These are phyloP conservation scores for Exephanes ischioxanthus DNA, from an alignment of 2,888 invertebrate species.

Conservation along the genomic window DNA sequence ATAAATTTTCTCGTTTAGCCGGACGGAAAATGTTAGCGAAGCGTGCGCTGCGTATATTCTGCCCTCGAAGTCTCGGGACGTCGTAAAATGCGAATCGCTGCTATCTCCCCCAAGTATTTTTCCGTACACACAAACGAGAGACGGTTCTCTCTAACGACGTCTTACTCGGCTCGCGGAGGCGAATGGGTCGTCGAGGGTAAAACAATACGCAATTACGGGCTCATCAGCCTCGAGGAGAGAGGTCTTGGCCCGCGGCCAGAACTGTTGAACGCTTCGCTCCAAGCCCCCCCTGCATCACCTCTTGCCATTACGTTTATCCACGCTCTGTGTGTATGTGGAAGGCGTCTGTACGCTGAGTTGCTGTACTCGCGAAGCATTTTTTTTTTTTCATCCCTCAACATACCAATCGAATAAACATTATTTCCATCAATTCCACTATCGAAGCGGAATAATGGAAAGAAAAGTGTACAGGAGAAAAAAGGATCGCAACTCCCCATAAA, in stretches of 20 bases:
- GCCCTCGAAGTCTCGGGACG: not conserved
- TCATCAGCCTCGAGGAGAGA: slow-evolving; percentile 76
- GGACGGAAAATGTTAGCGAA: not conserved
- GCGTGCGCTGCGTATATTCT: not conserved
- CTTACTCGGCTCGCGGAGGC: slow-evolving; percentile 56
- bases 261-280: slow-evolving; percentile 73
- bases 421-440: not conserved
- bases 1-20: not conserved
- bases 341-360: not conserved
- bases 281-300: slow-evolving; percentile 10
- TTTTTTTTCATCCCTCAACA: not conserved
- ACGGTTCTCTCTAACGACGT: slow-evolving; percentile 29
- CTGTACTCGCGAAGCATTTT: not conserved
- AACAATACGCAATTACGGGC: slow-evolving; percentile 80
- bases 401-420: slow-evolving; percentile 13
- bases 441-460: not conserved
- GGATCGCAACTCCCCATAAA: not conserved
- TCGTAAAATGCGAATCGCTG: not conserved
- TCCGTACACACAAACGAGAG: slow-evolving; percentile 15
- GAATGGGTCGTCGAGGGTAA: slow-evolving; percentile 60
- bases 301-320: slow-evolving; percentile 23
- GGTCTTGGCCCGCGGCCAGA: slow-evolving; percentile 75
- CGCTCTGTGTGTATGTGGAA: not conserved
- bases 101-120: slow-evolving; percentile 30
- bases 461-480: not conserved